A percentile compares a stretch with the other conserved stretches of the same genome.
phyloP scores from a whole-genome alignment of 2,797 vertebrate species.

The Protosalanx chinensis region DNA sequence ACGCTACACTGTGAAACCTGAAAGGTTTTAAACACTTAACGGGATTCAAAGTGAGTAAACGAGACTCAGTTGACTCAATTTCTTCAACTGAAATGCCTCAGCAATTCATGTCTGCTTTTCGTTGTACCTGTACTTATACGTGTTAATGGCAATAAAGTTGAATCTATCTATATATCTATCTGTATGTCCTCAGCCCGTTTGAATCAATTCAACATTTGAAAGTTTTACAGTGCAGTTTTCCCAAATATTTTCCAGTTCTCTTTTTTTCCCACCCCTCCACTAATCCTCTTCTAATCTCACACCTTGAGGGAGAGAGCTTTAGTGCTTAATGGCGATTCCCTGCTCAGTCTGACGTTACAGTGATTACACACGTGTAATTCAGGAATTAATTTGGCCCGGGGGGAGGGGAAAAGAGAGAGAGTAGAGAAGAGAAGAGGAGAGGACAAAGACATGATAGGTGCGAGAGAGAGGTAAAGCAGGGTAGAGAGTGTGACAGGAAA shows the following conservation, averaged over 20 bases:
- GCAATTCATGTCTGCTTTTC: too few species aligned
- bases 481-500: slow-evolving; percentile 1
- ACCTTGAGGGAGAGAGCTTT: slow-evolving; percentile 22
- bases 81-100: too few species aligned
- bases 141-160: too few species aligned
- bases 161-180: too few species aligned
- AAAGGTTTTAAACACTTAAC: too few species aligned
- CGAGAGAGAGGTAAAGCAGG: slow-evolving; percentile 7
- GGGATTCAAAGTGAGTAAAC: too few species aligned
- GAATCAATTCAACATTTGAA: too few species aligned
- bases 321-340: slow-evolving; percentile 31
- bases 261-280: slow-evolving; percentile 16
- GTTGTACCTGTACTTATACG: too few species aligned
- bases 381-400: slow-evolving; percentile 25
- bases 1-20: too few species aligned
- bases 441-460: not conserved
- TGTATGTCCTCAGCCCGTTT: too few species aligned
- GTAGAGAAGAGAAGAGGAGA: not conserved
- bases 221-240: not conserved
- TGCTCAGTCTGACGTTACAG: slow-evolving; percentile 16
- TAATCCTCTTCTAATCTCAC: slow-evolving; percentile 15
- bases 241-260: not conserved
- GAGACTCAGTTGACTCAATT: too few species aligned
- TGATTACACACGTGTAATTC: slow-evolving; percentile 31
- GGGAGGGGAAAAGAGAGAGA: not conserved